These are phyloP conservation scores for Sebastes vulpes DNA, from an alignment of 2,797 vertebrate genomes.

Conservation along the genomic window DNA sequence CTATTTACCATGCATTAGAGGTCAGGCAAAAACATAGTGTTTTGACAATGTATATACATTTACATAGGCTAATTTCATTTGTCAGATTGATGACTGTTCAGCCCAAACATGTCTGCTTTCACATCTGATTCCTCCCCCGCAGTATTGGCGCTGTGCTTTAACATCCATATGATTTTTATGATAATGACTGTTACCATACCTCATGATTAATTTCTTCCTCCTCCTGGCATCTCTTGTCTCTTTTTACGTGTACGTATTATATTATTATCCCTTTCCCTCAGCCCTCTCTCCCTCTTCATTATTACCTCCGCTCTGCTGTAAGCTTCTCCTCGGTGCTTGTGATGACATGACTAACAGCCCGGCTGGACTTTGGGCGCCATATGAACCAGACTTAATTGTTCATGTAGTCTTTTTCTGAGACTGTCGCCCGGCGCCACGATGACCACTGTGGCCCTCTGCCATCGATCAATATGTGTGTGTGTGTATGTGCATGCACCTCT, in stretches of 20 bases:
- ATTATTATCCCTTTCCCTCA: background rate
- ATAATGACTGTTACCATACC: background rate
- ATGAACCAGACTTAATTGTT: constrained; percentile 18
- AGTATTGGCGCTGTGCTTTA: background rate
- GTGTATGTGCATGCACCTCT: constrained; percentile 1
- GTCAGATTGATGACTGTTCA: background rate
- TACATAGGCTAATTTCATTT: background rate
- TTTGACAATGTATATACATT: background rate
- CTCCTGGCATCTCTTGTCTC: background rate
- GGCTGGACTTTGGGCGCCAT: constrained; percentile 47
- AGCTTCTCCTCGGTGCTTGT: background rate
- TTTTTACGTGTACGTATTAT: background rate
- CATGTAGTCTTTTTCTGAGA: constrained; percentile 19
- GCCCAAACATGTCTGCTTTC: background rate
- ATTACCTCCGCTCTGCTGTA: background rate
- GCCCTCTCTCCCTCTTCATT: background rate
- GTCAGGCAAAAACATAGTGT: background rate
- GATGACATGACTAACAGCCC: constrained; percentile 39
- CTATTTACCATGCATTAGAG: background rate
- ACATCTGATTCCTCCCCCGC: background rate
- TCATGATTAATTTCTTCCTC: background rate
- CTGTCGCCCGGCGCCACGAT: constrained; percentile 47
- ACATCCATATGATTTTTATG: background rate
- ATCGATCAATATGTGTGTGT: constrained; percentile 30
- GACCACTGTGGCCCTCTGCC: constrained; percentile 4